Percentiles rank a stretch among this genome's conserved stretches.
phyloP scores from a whole-genome alignment of 2,113 vertebrate species.

The Tragulus kanchil region DNA sequence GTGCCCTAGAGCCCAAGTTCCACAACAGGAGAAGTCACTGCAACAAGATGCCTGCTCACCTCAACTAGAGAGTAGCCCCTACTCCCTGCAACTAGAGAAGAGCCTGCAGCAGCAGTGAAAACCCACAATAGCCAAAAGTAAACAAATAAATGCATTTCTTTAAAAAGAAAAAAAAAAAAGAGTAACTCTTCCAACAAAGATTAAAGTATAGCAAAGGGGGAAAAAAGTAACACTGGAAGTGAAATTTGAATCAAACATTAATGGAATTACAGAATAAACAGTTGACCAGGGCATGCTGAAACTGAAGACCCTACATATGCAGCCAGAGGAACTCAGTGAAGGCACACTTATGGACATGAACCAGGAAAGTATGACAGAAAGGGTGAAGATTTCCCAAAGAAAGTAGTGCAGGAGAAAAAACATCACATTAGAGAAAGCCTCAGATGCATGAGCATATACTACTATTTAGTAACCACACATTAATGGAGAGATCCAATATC shows the following conservation, averaged over 20 bases:
- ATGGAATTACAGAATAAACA: not conserved
- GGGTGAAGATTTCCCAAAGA: not conserved
- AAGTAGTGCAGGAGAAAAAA: not conserved
- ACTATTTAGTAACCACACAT: not conserved
- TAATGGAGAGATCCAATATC: not conserved
- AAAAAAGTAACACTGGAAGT: not conserved
- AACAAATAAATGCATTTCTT: too few species aligned
- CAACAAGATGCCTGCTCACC: too few species aligned
- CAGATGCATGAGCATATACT: not conserved
- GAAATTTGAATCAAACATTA: not conserved
- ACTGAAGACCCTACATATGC: rapidly evolving
- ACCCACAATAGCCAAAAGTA: too few species aligned
- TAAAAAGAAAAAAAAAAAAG: too few species aligned
- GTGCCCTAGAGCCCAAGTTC: too few species aligned
- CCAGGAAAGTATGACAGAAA: not conserved
- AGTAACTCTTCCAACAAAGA: not conserved
- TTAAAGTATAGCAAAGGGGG: not conserved
- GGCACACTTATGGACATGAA: not conserved
- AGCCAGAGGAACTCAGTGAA: not conserved
- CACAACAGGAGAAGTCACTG: too few species aligned
- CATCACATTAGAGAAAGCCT: not conserved
- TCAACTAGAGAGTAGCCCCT: too few species aligned
- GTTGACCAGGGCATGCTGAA: too few species aligned
- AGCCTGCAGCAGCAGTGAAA: too few species aligned
- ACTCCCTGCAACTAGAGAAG: too few species aligned